These are phyloP conservation scores for Austrofundulus limnaeus DNA, from an alignment of 2,113 vertebrate genomes.

Conservation along the genomic window DNA sequence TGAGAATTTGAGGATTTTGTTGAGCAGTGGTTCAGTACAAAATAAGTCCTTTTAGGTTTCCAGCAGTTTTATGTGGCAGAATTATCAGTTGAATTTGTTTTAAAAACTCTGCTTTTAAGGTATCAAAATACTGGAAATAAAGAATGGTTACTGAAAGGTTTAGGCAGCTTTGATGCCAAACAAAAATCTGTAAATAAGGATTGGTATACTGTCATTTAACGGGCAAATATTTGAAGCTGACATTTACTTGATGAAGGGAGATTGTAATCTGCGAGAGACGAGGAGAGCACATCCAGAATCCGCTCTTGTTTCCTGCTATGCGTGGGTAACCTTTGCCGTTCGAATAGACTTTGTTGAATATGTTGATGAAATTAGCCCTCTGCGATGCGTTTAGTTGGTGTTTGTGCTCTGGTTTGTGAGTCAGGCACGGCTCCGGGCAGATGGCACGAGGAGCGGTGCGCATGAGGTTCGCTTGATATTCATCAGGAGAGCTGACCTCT, in stretches of 20 bases:
- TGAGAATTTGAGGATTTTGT: neutral
- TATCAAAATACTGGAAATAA: neutral
- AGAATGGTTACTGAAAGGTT: neutral
- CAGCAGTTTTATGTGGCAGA: neutral
- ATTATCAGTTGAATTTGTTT: neutral
- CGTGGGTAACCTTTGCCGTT: constrained; percentile 66
- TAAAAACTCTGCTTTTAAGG: neutral
- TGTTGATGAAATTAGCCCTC: constrained; percentile 83
- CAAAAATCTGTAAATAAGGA: constrained; percentile 21
- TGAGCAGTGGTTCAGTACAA: neutral
- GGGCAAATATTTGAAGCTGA: constrained; percentile 53
- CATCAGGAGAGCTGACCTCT: constrained; percentile 68
- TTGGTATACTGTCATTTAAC: constrained; percentile 26
- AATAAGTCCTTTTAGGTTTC: neutral
- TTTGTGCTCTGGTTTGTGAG: constrained; percentile 66
- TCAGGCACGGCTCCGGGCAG: constrained; percentile 68
- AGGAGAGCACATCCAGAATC: constrained; percentile 31
- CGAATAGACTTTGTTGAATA: constrained; percentile 73
- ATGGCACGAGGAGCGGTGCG: constrained; percentile 71
- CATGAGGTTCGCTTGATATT: constrained; percentile 75
- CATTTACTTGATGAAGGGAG: constrained; percentile 67
- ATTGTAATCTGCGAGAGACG: constrained; percentile 55
- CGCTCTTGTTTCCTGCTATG: constrained; percentile 53
- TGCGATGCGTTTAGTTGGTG: constrained; percentile 47
- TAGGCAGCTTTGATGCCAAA: neutral